Base-by-base conservation (phyloP, 2,888 invertebrate species). In the Trachelus iudaicus region DNA sequence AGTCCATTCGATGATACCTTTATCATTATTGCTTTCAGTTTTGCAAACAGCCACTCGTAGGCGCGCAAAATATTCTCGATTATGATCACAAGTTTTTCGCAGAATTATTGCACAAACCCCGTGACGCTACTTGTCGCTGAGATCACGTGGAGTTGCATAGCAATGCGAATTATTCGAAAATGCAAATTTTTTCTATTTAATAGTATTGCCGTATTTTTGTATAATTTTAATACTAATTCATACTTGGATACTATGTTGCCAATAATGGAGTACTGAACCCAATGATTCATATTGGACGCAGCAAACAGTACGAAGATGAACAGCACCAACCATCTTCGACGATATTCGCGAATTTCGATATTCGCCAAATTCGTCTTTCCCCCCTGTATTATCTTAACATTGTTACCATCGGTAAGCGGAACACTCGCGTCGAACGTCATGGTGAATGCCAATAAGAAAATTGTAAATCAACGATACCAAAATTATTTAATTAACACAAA, bases 261-360 rank as follows among this genome's bases (percentile, higher is more conserved):
- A 82, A 94, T 94, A 81, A 94, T 94, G 81, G 93, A 92, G 83
- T 94, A 93, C 86, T 94, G 93, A 77, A 94, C 94, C 94, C 94
- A 95, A 85, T 95, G 94, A 79, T 94, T 93, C 83, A 93, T 93
- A 83, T 93, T 94, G 73, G 92, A 91, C 82, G 93, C 90, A 2
- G 94, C 93, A 79, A 92, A 92, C 6, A 91, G 80, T 31, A 92
- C 90, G 86, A 94, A 94, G 37, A 94, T 87, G 13, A 89, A 80
- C 69, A 94, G 88, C 85, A 93, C 92, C 30, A 92, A 79, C 92
- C 92, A 94, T 69, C 93, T 89, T 34, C 91, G 83, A 31, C 78
- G 79, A 82, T 87, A 89, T n/a, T 71, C 75, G 56, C 69, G 75
- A n/a, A 75, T 76, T n/a, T 78, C 78, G 40, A 33, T 33, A 34